Evolutionary conservation across 1,140 invertebrate genomes (phyloP).

Genomic region (Meloidogyne chitwoodi): DNA sequence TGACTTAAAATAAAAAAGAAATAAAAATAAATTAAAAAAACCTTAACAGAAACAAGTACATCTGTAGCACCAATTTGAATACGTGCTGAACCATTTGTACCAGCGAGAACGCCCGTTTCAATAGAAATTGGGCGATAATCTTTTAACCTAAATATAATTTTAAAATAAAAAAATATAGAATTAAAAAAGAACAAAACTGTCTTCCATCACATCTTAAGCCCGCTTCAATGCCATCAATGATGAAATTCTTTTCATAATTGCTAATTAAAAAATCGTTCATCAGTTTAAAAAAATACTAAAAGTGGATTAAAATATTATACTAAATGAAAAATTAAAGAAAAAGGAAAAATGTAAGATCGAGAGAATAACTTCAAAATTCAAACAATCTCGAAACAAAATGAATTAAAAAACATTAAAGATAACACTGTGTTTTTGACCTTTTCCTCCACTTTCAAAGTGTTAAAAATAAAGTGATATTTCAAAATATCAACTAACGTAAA

Average conservation of each 20-base stretch:
- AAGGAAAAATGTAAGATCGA: too few species aligned
- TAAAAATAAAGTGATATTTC: too few species aligned
- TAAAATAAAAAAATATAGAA: neutral
- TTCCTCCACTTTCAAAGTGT: too few species aligned
- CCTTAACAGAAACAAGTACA: conserved; percentile 32
- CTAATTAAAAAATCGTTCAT: conserved; percentile 16
- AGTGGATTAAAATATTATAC: too few species aligned
- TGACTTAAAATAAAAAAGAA: neutral
- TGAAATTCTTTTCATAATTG: conserved; percentile 32
- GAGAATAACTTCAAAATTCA: too few species aligned
- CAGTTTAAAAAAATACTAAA: neutral
- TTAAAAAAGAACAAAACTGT: conserved; percentile 1
- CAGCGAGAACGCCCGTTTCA: conserved; percentile 25
- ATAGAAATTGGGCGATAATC: conserved; percentile 29
- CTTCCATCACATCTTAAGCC: conserved; percentile 34
- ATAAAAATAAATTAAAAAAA: conserved; percentile 8
- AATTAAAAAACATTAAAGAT: too few species aligned
- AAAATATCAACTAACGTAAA: too few species aligned
- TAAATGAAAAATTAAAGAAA: too few species aligned
- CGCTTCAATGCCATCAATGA: conserved; percentile 33
- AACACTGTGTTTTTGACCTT: too few species aligned
- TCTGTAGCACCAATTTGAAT: conserved; percentile 29
- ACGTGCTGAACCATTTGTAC: conserved; percentile 32
- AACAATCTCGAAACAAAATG: too few species aligned
- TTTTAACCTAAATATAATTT: conserved; percentile 2